Percentiles rank a stretch among this genome's conserved stretches.
phyloP scores from a whole-genome alignment of 2,113 vertebrate species.

The Cebus imitator region DNA sequence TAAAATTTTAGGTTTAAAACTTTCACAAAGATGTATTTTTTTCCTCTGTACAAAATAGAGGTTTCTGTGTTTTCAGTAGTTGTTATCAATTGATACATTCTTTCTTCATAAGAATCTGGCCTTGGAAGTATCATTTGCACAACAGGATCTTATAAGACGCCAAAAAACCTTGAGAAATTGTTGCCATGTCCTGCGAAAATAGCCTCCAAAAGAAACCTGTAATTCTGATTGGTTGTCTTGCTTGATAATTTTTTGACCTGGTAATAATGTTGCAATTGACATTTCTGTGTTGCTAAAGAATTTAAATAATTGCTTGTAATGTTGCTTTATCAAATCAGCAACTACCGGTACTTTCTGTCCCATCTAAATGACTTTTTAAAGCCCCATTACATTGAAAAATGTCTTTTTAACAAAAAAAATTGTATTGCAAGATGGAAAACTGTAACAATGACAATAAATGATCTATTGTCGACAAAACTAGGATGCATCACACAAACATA shows the following conservation, averaged over 20 bases:
- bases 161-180: neutral
- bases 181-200: neutral
- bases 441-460: constrained; percentile 1
- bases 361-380: neutral
- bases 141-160: neutral
- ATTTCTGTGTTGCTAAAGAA: constrained; percentile 10
- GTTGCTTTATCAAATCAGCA: neutral
- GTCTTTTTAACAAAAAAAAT: neutral
- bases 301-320: constrained; percentile 5
- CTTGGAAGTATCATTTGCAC: neutral
- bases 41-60: neutral
- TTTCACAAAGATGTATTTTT: constrained; percentile 1
- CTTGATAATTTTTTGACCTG: neutral
- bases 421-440: neutral
- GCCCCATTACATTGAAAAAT: neutral
- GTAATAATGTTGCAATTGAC: neutral
- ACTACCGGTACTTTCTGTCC: neutral
- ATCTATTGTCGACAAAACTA: neutral
- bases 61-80: neutral
- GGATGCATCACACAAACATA: neutral
- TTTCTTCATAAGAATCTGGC: neutral
- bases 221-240: neutral
- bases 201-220: neutral
- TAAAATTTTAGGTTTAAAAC: neutral
- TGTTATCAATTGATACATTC: neutral